phyloP scores from a whole-genome alignment of 2,113 vertebrate species.

The Apaloderma vittatum region DNA sequence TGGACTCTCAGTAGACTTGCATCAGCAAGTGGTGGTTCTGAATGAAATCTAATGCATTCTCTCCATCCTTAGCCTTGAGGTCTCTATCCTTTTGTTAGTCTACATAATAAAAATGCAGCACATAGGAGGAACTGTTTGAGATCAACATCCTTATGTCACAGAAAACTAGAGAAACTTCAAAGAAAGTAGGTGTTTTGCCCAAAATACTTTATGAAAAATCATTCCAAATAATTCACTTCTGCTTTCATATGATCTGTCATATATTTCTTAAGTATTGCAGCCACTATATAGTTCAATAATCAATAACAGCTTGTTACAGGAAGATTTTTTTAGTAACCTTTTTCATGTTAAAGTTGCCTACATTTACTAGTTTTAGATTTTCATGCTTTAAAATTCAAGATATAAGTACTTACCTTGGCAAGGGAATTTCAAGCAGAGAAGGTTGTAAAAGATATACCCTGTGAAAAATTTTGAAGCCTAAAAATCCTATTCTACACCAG shows the following conservation, averaged over 20 bases:
- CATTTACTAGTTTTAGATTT: neutral
- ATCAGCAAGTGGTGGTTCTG: neutral
- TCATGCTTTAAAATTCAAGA: neutral
- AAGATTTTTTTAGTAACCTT: neutral
- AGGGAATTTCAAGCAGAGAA: neutral
- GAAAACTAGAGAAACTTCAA: neutral
- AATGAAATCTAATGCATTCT: neutral
- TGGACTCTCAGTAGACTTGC: neutral
- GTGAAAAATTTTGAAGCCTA: neutral
- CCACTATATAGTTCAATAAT: neutral
- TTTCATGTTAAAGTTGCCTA: neutral
- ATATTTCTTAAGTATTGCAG: neutral
- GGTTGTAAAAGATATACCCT: neutral
- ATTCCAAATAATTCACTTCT: neutral
- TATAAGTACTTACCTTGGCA: neutral
- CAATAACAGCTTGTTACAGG: neutral
- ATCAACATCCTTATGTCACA: neutral
- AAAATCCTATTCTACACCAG: neutral
- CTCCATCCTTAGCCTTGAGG: neutral
- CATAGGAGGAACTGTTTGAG: neutral
- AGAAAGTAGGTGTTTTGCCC: neutral
- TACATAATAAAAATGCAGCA: slow-evolving; percentile 16
- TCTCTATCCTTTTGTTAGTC: neutral
- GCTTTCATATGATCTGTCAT: neutral
- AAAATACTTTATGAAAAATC: neutral